These are phyloP conservation scores for Trichonephila clavipes DNA, from an alignment of 1,140 invertebrate species.

Conservation along the genomic window DNA sequence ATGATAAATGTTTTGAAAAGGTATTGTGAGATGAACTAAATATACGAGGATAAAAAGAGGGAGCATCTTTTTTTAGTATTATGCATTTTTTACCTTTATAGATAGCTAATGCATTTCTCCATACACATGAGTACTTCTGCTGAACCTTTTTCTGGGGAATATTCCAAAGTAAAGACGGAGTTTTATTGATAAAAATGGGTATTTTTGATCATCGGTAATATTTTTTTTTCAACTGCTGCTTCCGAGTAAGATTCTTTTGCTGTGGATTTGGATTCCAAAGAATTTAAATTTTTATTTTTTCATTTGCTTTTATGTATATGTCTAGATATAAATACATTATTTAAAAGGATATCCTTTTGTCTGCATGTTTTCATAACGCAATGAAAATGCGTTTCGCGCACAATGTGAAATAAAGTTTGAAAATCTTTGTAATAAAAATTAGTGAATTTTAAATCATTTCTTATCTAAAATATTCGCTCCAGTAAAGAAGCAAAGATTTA, in stretches of 20 bases:
- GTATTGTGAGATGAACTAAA: conserved; percentile 12
- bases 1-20: conserved; percentile 49
- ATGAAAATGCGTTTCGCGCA: too few relatives aligned
- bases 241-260: background rate
- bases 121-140: background rate
- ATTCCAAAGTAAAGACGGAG: background rate
- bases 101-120: background rate
- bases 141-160: background rate
- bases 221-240: background rate
- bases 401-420: too few relatives aligned
- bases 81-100: background rate
- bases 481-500: too few relatives aligned
- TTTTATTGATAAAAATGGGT: background rate
- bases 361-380: too few relatives aligned
- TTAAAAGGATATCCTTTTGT: too few relatives aligned
- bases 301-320: too few relatives aligned
- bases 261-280: too few relatives aligned
- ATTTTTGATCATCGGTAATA: background rate
- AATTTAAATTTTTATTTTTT: too few relatives aligned
- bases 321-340: too few relatives aligned
- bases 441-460: too few relatives aligned
- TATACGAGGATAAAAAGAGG: background rate
- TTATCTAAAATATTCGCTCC: too few relatives aligned
- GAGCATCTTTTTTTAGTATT: background rate
- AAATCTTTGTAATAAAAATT: too few relatives aligned